These are phyloP conservation scores for Micrasema longulum DNA, from an alignment of 1,140 invertebrate species.

Conservation along the genomic window DNA sequence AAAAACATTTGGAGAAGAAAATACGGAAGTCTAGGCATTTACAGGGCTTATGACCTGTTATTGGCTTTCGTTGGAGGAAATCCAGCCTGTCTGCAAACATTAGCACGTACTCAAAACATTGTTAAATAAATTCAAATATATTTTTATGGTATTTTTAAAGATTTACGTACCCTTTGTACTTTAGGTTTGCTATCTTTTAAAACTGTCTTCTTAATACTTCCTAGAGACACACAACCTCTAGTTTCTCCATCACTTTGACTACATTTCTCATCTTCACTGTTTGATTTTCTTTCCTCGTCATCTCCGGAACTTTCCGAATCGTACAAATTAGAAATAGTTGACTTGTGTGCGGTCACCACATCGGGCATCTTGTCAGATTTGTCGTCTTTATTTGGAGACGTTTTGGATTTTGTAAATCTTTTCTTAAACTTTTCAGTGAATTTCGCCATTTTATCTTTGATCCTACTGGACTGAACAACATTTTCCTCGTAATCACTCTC, in stretches of 20 bases:
- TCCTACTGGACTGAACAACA: slow-evolving; percentile 36
- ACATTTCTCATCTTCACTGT: neutral
- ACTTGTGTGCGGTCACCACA: neutral
- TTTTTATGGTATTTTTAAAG: too few species aligned
- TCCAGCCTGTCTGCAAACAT: too few species aligned
- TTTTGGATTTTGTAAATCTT: slow-evolving; percentile 35
- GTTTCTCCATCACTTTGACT: slow-evolving; percentile 7
- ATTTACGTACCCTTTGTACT: slow-evolving; percentile 23
- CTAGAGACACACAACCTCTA: neutral
- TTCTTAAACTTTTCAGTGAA: slow-evolving; percentile 47
- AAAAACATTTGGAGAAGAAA: too few species aligned
- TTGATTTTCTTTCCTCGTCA: slow-evolving; percentile 31
- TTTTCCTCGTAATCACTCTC: slow-evolving; percentile 25
- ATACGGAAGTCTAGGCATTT: too few species aligned
- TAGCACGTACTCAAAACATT: too few species aligned
- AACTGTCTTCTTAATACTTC: neutral
- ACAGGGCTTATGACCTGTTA: too few species aligned
- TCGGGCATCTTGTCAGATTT: slow-evolving; percentile 6
- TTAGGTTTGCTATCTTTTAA: slow-evolving; percentile 7
- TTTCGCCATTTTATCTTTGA: slow-evolving; percentile 41
- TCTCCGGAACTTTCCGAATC: slow-evolving; percentile 50
- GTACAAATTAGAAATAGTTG: slow-evolving; percentile 39
- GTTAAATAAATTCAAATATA: too few species aligned
- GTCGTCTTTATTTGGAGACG: slow-evolving; percentile 10
- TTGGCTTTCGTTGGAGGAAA: too few species aligned